Base-by-base conservation (phyloP, 2,797 vertebrate genomes). In the Podarcis lilfordi region DNA sequence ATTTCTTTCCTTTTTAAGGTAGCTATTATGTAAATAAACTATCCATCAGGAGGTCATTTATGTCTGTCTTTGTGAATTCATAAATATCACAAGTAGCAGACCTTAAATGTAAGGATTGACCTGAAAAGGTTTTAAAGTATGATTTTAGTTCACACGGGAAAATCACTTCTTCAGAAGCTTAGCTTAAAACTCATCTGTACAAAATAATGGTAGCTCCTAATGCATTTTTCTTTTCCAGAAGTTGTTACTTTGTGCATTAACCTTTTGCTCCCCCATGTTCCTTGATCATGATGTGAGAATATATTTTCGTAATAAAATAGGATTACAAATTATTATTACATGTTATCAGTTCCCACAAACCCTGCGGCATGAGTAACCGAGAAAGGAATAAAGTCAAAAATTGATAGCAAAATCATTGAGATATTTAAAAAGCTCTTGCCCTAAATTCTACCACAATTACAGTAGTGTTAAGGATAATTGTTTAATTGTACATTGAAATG, bases 1-100 rank as follows among this genome's bases (percentile, higher is more conserved):
- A 4, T 7, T 91, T 91, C n/a, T 85, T 11, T 50, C 50, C 50
- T 50, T 50, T 61, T 74, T 35, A 89, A 89, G 71, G 71, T 69
- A 85, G 85, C 27, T 86, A 17, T 91, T 4, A 91, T 89, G 78
- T 89, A 92, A 91, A 82, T 68, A 88, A 91, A 89, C 21, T 0
- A 83, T 80, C 83, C 86, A 2, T 80, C 74, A 92, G 61, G 27
- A 92, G 61, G 27, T 82, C 87, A 86, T 21, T 92, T 76, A 71
- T 86, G 82, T 87, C 83, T 76, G 59, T 76, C 82, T 61, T 29
- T 69, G 82, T 27, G 8, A 93, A 91, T 91, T 85, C 50, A 86
- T 50, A 86, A 77, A 71, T 84, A 80, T 45, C 5, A 80, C n/a
- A 86, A 92, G 6, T 25, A 89, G 5, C 25, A 87, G 78, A 89